Base-by-base conservation (phyloP, 1,140 invertebrate species). In the Heliconius eleuchia region DNA sequence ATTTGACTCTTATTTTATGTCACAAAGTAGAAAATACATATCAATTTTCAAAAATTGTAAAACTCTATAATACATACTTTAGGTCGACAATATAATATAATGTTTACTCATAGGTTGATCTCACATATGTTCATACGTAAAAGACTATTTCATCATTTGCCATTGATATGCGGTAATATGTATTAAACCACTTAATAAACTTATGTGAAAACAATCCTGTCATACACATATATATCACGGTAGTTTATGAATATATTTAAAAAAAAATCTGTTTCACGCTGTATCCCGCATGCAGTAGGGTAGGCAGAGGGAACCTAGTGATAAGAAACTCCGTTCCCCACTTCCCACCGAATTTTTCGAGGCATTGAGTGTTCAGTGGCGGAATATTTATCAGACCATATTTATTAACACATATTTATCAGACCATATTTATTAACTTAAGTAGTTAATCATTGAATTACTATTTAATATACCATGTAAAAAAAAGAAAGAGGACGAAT, bases 401-500 rank as follows among this genome's bases (percentile, higher is more conserved):
- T 66, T 13, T 66, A 27, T 30, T 66, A 27, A 30, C 23, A 23
- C 23, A 23, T 23, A 23, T 19, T n/a, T 11, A 27, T 27, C 7
- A 57, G 11, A 27, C 8, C 23, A 9, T 9, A 23, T 66, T 13
- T 66, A 27, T 30, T 66, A 27, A 30, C 23, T 66, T 27, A 27
- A 30, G 3, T 30, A 66, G n/a, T 66, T 27, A 13, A 66, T 4
- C 11, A 66, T 30, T 8, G 27, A 27, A 13, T 66, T 66, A 57
- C n/a, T 57, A 57, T 57, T 23, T 57, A 57, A 23, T 23, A 23
- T 0, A 66, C n/a, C 23, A 13, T 66, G 13, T 57, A 23, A 66
- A 66, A 66, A 66, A 27, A 66, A 30, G 57, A 66, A 66, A 66
- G 60, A 66, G 60, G 60, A 66, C 23, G 60, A 23, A 66, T 73